phyloP scores from a whole-genome alignment of 1,140 invertebrate genomes.

The Anadara kagoshimensis region DNA sequence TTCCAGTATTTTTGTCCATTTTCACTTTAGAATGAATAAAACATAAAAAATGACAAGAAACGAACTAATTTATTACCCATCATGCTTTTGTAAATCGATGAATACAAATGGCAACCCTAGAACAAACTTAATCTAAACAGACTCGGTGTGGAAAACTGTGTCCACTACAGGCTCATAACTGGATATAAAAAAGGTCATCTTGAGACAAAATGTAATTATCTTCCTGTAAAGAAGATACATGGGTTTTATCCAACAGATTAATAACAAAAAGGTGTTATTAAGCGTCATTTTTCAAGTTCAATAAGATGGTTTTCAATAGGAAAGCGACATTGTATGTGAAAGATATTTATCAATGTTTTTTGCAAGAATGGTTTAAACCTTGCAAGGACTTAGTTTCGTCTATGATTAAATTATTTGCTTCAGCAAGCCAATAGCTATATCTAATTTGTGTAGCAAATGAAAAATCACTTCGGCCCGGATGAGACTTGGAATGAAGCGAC shows the following conservation, averaged over 20 bases:
- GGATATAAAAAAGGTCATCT: too few species aligned
- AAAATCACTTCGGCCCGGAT: slow-evolving; percentile 30
- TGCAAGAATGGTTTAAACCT: slow-evolving; percentile 3
- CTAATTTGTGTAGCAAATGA: slow-evolving; percentile 35
- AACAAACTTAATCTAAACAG: too few species aligned
- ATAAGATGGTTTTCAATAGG: slow-evolving; percentile 41
- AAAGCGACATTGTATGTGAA: slow-evolving; percentile 31
- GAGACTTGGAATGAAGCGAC: slow-evolving; percentile 14
- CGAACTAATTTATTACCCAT: too few species aligned
- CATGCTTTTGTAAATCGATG: too few species aligned
- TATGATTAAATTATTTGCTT: slow-evolving; percentile 43
- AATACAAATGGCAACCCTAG: too few species aligned
- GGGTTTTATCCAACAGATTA: slow-evolving; percentile 32
- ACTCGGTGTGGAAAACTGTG: too few species aligned
- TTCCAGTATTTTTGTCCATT: too few species aligned
- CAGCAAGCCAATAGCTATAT: slow-evolving; percentile 39
- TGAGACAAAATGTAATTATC: slow-evolving; percentile 34
- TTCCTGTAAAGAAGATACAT: slow-evolving; percentile 40
- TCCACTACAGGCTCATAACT: too few species aligned
- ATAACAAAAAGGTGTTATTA: slow-evolving; percentile 48
- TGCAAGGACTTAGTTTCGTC: not conserved
- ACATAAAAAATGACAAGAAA: too few species aligned
- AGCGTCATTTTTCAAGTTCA: slow-evolving; percentile 42
- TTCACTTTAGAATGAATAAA: too few species aligned
- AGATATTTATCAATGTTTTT: slow-evolving; percentile 34